Conservation (phyloP, 2,888 invertebrate species). For the Holacanthella duospinosa region DNA sequence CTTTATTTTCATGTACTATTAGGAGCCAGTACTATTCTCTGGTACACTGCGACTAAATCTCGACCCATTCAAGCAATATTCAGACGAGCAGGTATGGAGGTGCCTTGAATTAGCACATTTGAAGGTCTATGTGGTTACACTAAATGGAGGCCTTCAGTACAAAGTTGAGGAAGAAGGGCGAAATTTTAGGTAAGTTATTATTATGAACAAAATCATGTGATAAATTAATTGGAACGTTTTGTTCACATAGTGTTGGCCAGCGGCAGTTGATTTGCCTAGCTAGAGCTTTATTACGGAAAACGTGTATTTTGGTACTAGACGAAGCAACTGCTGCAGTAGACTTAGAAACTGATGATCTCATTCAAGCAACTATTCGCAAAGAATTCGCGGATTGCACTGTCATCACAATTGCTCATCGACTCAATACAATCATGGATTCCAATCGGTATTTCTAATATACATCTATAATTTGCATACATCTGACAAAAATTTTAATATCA, state of each 20-base stretch:
- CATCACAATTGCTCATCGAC: constrained; percentile 81
- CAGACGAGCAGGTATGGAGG: constrained; percentile 48
- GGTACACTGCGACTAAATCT: constrained; percentile 50
- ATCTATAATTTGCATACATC: no score
- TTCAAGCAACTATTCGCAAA: constrained; percentile 64
- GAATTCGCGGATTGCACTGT: constrained; percentile 81
- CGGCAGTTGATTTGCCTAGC: constrained; percentile 34
- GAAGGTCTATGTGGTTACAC: constrained; percentile 39
- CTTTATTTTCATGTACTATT: no score
- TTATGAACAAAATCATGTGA: no score
- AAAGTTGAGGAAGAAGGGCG: constrained; percentile 42
- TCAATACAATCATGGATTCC: constrained; percentile 86
- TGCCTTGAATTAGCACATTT: constrained; percentile 49
- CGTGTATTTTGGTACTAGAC: constrained; percentile 26
- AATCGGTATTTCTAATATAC: no score
- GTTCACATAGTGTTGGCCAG: constrained; percentile 32
- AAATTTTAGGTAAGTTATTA: constrained; percentile 38
- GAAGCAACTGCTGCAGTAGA: constrained; percentile 78
- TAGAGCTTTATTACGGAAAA: constrained; percentile 31
- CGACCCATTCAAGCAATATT: constrained; percentile 47
- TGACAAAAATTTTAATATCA: no score
- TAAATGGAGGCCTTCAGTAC: constrained; percentile 38
- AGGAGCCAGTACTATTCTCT: constrained; percentile 52
- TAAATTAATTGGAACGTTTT: not conserved
- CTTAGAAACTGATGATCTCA: constrained; percentile 79